phyloP scores from a whole-genome alignment of 2,113 vertebrate species.

The Lonchura striata region DNA sequence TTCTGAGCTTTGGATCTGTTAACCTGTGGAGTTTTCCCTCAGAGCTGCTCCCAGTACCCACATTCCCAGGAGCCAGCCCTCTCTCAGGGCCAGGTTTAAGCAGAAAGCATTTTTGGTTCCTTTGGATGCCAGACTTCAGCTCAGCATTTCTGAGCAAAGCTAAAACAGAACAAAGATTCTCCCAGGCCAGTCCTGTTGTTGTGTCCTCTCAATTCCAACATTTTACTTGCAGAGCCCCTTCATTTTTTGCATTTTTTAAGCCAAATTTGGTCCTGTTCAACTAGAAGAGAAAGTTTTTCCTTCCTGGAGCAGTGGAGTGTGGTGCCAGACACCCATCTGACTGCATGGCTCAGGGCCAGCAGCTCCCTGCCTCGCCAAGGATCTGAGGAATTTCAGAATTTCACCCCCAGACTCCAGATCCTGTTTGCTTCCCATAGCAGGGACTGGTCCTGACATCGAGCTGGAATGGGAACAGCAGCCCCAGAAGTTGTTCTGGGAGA shows the following conservation, averaged over 20 bases:
- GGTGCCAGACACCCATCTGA: slow-evolving; percentile 3
- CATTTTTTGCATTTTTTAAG: background rate
- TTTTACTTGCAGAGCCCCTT: background rate
- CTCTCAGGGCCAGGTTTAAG: background rate
- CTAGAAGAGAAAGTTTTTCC: background rate
- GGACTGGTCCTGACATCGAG: background rate
- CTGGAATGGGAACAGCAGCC: background rate
- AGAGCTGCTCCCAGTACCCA: background rate
- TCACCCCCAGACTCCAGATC: background rate
- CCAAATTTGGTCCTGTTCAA: background rate
- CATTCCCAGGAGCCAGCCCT: background rate
- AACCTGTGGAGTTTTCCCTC: background rate
- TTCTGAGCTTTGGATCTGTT: background rate
- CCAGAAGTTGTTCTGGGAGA: background rate
- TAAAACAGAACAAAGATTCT: background rate
- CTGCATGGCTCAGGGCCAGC: background rate
- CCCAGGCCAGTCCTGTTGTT: background rate
- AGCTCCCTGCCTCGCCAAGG: background rate
- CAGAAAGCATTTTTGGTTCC: background rate
- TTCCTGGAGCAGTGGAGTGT: background rate
- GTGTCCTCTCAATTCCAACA: background rate
- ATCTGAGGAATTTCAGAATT: background rate
- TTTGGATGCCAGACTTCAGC: background rate
- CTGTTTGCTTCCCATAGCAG: background rate
- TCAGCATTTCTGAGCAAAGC: rapidly evolving